Conservation (phyloP, 2,888 invertebrate genomes). For the Apoderus coryli region DNA sequence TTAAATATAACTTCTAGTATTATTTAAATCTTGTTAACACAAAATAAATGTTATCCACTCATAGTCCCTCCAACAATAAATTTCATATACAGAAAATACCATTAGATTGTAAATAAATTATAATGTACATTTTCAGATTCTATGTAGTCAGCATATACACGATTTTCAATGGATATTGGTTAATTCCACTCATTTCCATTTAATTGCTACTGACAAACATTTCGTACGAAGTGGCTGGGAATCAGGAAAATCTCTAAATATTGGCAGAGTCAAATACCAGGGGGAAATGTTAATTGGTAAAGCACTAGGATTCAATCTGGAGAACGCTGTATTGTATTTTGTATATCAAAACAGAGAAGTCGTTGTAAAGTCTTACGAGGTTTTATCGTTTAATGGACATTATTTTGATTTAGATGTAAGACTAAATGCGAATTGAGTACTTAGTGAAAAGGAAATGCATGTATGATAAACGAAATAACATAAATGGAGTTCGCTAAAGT, state of each 20-base stretch:
- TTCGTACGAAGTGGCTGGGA: slow-evolving; percentile 14
- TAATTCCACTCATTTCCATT: slow-evolving; percentile 10
- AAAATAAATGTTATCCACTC: no score
- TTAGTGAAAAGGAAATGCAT: no score
- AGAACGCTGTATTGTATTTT: slow-evolving; percentile 11
- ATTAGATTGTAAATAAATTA: no score
- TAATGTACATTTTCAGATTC: slow-evolving; percentile 12
- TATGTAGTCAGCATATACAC: slow-evolving; percentile 12
- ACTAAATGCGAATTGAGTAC: no score
- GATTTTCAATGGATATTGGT: slow-evolving; percentile 11
- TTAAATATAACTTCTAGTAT: no score
- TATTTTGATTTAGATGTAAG: no score
- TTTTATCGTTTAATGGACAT: no score
- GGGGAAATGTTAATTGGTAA: slow-evolving; percentile 13
- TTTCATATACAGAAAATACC: no score
- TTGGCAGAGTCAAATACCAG: slow-evolving; percentile 14
- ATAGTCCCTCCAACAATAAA: no score
- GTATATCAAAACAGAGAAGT: slow-evolving; percentile 9
- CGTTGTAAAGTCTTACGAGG: slow-evolving; percentile 7
- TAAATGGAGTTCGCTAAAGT: no score
- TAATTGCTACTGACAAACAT: slow-evolving; percentile 11
- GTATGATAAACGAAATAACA: no score
- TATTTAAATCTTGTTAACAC: no score
- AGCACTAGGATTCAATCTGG: slow-evolving; percentile 12
- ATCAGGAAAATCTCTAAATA: slow-evolving; percentile 11